Evolutionary conservation across 2,888 invertebrate species (phyloP), one percentile per base, ranked within the genome.

Genomic region (Zaprionus lineosus): DNA sequence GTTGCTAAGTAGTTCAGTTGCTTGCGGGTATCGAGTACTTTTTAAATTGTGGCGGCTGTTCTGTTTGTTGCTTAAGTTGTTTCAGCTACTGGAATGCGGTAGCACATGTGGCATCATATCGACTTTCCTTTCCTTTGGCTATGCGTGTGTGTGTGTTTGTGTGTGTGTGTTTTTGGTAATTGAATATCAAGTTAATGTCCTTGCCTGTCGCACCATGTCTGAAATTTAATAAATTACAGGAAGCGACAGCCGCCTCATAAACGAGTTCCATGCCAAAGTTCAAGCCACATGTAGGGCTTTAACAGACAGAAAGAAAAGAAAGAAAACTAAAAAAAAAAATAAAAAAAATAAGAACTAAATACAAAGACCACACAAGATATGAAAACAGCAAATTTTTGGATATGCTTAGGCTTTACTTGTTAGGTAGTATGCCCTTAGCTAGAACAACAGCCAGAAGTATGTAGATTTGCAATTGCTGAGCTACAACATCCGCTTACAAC

Each of bases 161-260:
- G 4, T 1, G 6, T 24, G 6, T 24, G 6, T 24, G 6, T 51
- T 34, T 55, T 18, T 44, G 33, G 83, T 68, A 84, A 85, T 59
- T 62, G 39, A 58, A 78, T 77, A 73, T 36, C 5, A 4, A 6
- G 40, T 15, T 40, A 39, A 41, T 67, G 75, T 78, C 81, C 84
- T 84, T 83, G 66, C 57, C 52, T 59, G 58, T 34, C 36, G 36
- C 15, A 16, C 36, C 44, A 37, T 50, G 50, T 43, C 37, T 69
- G 85, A 84, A 84, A 78, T 46, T 77, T 65, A 67, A 78, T 62
- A 74, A 84, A 74, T 59, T 46, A 53, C 78, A 78, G 78, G 78
- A 78, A 78, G 53, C 63, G 64, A 63, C 78, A 66, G 56, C 44
- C 36, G 55, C 11, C 39, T 18, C 29, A 26, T 16, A 46, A 55